Evolutionary conservation across 2,113 vertebrate genomes (phyloP).

Genomic region (Hiodon alosoides): DNA sequence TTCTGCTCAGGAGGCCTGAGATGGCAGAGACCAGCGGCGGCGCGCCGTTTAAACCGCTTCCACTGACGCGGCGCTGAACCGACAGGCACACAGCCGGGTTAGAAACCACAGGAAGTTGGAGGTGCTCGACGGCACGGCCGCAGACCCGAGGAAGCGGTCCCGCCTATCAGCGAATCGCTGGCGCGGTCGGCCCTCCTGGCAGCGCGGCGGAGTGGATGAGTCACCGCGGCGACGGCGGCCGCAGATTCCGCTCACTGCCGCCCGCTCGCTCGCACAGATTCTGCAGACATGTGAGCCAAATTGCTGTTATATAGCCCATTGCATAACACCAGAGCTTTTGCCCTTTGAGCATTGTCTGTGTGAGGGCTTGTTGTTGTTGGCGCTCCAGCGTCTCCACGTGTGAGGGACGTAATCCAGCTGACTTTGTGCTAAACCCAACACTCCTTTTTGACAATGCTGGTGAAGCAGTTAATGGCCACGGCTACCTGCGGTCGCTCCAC

Average conservation of each 20-base stretch:
- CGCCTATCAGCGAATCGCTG: background rate
- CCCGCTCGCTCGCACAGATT: background rate
- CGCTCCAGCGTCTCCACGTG: no score
- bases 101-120: no score
- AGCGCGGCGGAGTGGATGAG: background rate
- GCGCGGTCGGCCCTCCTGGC: background rate
- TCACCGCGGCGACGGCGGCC: background rate
- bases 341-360: background rate
- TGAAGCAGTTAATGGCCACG: background rate
- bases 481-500: no score
- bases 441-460: background rate
- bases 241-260: background rate
- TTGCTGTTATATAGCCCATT: background rate
- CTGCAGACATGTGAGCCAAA: background rate
- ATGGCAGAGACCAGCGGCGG: no score
- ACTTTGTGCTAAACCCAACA: no score
- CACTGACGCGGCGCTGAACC: no score
- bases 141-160: background rate
- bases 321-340: slow-evolving; percentile 11
- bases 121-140: background rate
- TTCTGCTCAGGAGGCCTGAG: no score
- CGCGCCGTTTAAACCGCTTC: no score
- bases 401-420: no score
- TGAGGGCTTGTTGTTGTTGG: background rate
- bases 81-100: no score